These are phyloP conservation scores for Acarapis woodi DNA, from an alignment of 1,140 invertebrate genomes.

Conservation along the genomic window DNA sequence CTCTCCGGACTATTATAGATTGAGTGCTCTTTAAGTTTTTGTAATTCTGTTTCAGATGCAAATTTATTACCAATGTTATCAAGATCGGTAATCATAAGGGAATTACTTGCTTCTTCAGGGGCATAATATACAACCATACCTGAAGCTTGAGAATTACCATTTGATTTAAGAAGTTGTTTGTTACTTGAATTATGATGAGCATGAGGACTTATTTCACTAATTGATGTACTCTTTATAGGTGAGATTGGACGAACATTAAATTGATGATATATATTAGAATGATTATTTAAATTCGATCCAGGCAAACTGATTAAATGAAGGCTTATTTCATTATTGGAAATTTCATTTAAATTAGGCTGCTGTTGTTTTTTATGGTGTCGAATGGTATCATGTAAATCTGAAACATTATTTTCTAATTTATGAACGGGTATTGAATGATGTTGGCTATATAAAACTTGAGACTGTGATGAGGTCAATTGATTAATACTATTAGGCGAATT, in stretches of 20 bases:
- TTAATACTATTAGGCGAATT: too few relatives aligned
- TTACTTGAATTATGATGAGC: not conserved
- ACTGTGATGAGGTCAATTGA: too few relatives aligned
- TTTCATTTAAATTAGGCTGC: not conserved
- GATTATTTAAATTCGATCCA: too few relatives aligned
- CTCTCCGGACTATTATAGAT: conserved; percentile 1
- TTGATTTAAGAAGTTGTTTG: not conserved
- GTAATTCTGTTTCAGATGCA: conserved; percentile 5
- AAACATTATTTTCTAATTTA: too few relatives aligned
- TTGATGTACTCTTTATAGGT: conserved; percentile 5
- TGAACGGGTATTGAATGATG: too few relatives aligned
- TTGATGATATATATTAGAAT: not conserved
- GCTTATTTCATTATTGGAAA: not conserved
- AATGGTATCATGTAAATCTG: not conserved
- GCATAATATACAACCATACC: conserved; percentile 10
- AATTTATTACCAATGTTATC: not conserved
- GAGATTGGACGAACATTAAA: conserved; percentile 2
- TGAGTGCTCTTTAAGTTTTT: conserved; percentile 4
- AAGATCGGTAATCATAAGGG: not conserved
- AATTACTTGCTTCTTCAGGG: conserved; percentile 4
- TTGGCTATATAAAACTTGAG: too few relatives aligned
- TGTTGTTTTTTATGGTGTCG: not conserved
- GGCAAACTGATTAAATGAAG: too few relatives aligned
- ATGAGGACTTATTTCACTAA: conserved; percentile 5
- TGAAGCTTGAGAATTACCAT: not conserved